A percentile compares a stretch with the other conserved stretches of the same genome.
Evolutionary conservation across 2,888 invertebrate species (phyloP).

Genomic region (Melanostoma scalare): DNA sequence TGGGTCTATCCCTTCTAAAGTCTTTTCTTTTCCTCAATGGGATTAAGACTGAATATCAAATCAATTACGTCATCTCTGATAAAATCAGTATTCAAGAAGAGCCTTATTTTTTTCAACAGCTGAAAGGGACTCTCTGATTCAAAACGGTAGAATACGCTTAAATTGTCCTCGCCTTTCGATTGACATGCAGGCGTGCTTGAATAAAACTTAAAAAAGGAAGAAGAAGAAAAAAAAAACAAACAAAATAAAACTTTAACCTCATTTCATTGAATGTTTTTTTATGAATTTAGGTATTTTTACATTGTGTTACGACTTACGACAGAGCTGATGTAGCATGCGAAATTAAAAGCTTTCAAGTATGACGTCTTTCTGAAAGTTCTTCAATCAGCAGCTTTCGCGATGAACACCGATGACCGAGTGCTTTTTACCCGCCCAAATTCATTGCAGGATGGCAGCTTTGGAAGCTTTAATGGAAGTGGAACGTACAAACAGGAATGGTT

Average conservation of each 20-base stretch:
- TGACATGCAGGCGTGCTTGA: conserved; percentile 20
- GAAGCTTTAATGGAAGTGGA: conserved; percentile 63
- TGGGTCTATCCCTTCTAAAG: conserved; percentile 36
- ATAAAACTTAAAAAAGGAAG: neutral
- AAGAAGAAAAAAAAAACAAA: neutral
- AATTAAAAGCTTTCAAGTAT: conserved; percentile 30
- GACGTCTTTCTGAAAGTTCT: conserved; percentile 49
- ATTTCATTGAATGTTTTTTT: conserved; percentile 31
- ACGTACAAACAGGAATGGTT: conserved; percentile 20
- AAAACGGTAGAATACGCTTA: conserved; percentile 16
- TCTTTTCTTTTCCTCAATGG: conserved; percentile 9
- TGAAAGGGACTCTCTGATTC: neutral
- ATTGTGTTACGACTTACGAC: conserved; percentile 15
- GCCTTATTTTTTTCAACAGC: neutral
- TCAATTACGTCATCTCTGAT: conserved; percentile 68
- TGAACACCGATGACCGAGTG: neutral
- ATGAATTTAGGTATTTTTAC: conserved; percentile 16
- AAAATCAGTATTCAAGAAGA: conserved; percentile 63
- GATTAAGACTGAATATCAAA: conserved; percentile 61
- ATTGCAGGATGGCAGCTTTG: conserved; percentile 42
- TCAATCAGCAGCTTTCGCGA: neutral
- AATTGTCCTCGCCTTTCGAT: conserved; percentile 26
- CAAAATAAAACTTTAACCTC: conserved; percentile 23
- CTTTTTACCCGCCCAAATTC: conserved; percentile 70
- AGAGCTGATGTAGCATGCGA: conserved; percentile 29